Base-by-base conservation (phyloP, 2,113 vertebrate species). In the Tachuris rubrigastra region DNA sequence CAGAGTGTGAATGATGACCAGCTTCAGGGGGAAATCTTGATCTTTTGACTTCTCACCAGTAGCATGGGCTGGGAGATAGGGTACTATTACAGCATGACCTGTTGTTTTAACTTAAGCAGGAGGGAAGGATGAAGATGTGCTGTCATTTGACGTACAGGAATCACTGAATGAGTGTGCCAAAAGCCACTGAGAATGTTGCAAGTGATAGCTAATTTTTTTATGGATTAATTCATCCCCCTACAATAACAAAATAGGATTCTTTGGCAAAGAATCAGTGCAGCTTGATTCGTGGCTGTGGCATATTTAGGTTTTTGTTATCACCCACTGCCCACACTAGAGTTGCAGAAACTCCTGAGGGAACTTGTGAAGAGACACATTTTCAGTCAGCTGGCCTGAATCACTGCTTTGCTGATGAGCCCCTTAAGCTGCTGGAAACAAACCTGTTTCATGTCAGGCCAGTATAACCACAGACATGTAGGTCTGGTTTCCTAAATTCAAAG, bases 261-360 rank as follows among this genome's bases (percentile, higher is more conserved):
- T 53, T 89, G 69, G 62, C 66, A 89, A 41, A 82, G 37, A 94
- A 87, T 68, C 73, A 56, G 33, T 81, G 46, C 72, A 86, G 23
- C 60, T 81, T 42, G 69, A 53, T 85, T 89, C 44, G 73, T 86
- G 73, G 37, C 88, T 90, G 88, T 83, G 65, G 69, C 72, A 65
- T 90, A 87, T 92, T 93, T 89, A 91, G 82, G 72, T 93, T 92
- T 90, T 30, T 88, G 66, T 93, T 94, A 76, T 75, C 90, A 85
- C 69, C 65, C 67, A n/a, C 76, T 94, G 88, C 88, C 92, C 60
- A 87, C 95, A 44, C 60, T 78, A 68, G 31, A 0, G 4, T 9
- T 81, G 76, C 68, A 42, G 49, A 69, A 90, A 86, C 72, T 95
- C 79, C 47, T 65, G 65, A 66, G 68, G 72, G 79, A 84, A 60